A percentile compares a stretch with the other conserved stretches of the same genome.
Evolutionary conservation across 2,888 invertebrate genomes (phyloP).

Genomic region (Zaprionus obscuricornis): DNA sequence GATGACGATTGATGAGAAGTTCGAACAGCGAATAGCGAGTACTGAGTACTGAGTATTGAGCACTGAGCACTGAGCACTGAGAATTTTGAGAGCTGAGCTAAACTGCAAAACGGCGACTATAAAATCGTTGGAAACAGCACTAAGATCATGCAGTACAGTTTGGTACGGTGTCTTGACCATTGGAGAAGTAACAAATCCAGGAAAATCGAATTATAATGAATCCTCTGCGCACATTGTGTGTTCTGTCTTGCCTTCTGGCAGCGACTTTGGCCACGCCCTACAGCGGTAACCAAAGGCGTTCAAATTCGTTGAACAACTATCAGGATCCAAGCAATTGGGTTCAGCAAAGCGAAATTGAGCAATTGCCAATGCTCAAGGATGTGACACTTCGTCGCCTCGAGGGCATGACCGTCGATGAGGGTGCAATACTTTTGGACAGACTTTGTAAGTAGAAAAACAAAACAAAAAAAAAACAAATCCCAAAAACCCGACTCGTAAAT

Average conservation of each 20-base stretch:
- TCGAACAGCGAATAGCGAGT: no score
- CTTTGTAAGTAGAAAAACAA: slow-evolving; percentile 64
- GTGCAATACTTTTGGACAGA: slow-evolving; percentile 64
- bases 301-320: slow-evolving; percentile 44
- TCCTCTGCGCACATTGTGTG: slow-evolving; percentile 59
- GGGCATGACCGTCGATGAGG: slow-evolving; percentile 70
- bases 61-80: no score
- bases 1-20: no score
- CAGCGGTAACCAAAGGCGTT: slow-evolving; percentile 8
- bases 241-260: slow-evolving; percentile 64
- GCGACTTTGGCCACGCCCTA: slow-evolving; percentile 48
- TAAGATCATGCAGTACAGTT: slow-evolving; percentile 57
- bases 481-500: background rate
- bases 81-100: no score
- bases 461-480: background rate
- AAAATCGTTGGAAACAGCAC: slow-evolving; percentile 28
- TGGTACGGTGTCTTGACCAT: slow-evolving; percentile 44
- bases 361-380: slow-evolving; percentile 66
- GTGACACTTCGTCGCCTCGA: slow-evolving; percentile 70
- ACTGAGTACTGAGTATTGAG: no score
- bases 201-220: slow-evolving; percentile 57
- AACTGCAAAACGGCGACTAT: slow-evolving; percentile 41
- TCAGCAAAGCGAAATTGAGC: slow-evolving; percentile 60
- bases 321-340: slow-evolving; percentile 77
- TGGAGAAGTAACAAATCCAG: no score